Evolutionary conservation across 2,797 vertebrate genomes (phyloP), one percentile per base, ranked within the genome.

Genomic region (Centropyge bicolor): DNA sequence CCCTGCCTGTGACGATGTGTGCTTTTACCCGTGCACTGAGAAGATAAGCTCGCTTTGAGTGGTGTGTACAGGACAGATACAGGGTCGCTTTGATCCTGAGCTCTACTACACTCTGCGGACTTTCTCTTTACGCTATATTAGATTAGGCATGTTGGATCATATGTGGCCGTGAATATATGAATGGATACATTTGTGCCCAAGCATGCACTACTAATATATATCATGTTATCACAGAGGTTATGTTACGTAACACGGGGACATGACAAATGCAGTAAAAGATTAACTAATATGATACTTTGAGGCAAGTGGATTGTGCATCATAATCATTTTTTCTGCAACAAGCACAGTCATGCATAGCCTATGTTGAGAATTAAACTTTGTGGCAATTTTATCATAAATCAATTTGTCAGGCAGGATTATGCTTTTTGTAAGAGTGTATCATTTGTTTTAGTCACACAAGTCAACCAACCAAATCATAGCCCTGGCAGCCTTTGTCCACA

Each of bases 41-140:
- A 54, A 93, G 92, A 93, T 94, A 91, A 94, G 89, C 88, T 83
- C 31, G 52, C 81, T 78, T 67, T 88, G 86, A 89, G 88, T 86
- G 74, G 67, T 81, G 89, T 92, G 86, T 83, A 83, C 79, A 76
- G 87, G 83, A 86, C 82, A 81, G 88, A 93, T 93, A 92, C 81
- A 84, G 70, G 41, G 24, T 63, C 8, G 70, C 84, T 85, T 89
- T 91, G 88, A 88, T 90, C 87, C 75, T 8, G 22, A 80, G 84
- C 78, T 48, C 71, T 60, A 61, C 60, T 72, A n/a, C 78, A 80
- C 71, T 69, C n/a, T 65, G 78, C 27, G 6, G 80, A 91, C 82
- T 59, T 76, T 78, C 59, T 67, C 36, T 64, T 63, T 61, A 60
- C 41, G 13, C 49, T 36, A 9, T 72, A 41, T 79, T 86, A 79